Evolutionary conservation across 2,113 vertebrate species (phyloP).

Genomic region (Aspidoscelis tigris): DNA sequence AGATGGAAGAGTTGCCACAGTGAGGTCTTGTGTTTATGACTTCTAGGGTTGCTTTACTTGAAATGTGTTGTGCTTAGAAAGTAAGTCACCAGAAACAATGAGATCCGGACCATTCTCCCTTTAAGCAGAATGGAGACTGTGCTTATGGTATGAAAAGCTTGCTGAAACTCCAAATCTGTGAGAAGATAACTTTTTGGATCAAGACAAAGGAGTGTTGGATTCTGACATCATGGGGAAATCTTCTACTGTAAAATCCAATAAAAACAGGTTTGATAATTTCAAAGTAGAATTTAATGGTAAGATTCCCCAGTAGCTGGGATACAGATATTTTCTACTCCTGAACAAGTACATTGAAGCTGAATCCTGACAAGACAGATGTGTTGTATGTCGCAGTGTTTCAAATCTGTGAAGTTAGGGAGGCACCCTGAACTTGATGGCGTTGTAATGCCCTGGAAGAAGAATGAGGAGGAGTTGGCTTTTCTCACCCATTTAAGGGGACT

Average conservation of each 20-base stretch:
- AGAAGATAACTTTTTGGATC: background rate
- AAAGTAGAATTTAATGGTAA: background rate
- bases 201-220: background rate
- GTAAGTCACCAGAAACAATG: background rate
- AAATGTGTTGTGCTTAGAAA: conserved; percentile 7
- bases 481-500: too few species aligned
- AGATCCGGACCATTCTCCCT: background rate
- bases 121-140: background rate
- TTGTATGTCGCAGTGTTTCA: too few species aligned
- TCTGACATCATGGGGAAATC: background rate
- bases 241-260: background rate
- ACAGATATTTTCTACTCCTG: background rate
- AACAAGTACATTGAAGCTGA: background rate
- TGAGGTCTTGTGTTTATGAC: conserved; percentile 3
- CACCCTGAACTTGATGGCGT: too few species aligned
- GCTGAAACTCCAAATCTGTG: background rate
- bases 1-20: background rate
- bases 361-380: too few species aligned
- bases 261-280: background rate
- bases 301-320: background rate
- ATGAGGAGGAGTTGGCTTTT: too few species aligned
- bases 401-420: too few species aligned
- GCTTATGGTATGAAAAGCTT: background rate
- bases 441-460: too few species aligned
- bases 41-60: conserved; percentile 10